Conservation (phyloP, 92 coral and sea anemone species). For the Umimayanthus kanabou region DNA sequence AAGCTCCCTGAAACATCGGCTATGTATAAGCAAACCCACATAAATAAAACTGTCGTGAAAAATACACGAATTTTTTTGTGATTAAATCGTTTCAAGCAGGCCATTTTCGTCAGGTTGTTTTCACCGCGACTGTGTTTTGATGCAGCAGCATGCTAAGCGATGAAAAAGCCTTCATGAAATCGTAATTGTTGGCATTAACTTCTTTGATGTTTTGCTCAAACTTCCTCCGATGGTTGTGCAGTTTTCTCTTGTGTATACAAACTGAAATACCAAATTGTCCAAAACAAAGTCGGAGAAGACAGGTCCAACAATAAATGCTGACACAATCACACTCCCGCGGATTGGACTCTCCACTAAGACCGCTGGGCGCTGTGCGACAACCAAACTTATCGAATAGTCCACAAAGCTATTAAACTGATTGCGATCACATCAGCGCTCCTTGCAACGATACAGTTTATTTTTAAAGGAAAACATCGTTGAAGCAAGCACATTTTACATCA, state of each 20-base stretch:
- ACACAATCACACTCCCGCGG: neutral
- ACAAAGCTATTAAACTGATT: neutral
- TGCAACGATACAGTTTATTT: slow-evolving; percentile 7
- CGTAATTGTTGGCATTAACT: slow-evolving; percentile 25
- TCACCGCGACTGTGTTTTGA: neutral
- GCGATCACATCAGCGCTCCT: neutral
- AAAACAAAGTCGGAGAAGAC: neutral
- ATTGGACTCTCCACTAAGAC: neutral
- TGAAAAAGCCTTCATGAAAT: slow-evolving; percentile 17
- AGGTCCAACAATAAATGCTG: neutral
- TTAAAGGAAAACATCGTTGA: neutral
- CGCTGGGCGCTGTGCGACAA: slow-evolving; percentile 12
- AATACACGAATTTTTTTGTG: neutral
- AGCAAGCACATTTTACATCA: neutral
- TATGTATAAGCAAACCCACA: neutral
- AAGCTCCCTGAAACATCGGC: slow-evolving; percentile 25
- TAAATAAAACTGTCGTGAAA: neutral
- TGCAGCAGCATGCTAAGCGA: slow-evolving; percentile 16
- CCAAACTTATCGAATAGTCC: neutral
- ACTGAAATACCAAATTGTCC: slow-evolving; percentile 4
- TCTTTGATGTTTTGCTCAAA: slow-evolving; percentile 12
- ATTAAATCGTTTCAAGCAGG: neutral
- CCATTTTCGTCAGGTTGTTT: slow-evolving; percentile 17
- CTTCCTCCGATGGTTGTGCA: slow-evolving; percentile 3
- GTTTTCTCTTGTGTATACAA: slow-evolving; percentile 10